Evolutionary conservation across 2,888 invertebrate species (phyloP).

Genomic region (Chorisops tibialis): DNA sequence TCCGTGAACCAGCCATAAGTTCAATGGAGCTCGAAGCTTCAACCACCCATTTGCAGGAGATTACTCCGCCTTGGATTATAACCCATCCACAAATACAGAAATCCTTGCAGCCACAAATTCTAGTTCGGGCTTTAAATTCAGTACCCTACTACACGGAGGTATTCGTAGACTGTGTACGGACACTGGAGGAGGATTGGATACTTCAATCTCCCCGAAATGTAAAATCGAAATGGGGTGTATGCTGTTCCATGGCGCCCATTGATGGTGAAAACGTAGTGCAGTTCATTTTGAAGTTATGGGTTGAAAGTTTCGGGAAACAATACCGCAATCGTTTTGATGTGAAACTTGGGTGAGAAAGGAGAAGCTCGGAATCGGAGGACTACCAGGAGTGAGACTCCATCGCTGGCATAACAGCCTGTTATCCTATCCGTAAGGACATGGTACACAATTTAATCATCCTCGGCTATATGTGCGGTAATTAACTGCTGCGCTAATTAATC

Average conservation of each 20-base stretch:
- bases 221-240: too few species aligned
- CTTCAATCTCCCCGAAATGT: too few species aligned
- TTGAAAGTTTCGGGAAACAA: background rate
- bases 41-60: conserved; percentile 13
- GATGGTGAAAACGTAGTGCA: background rate
- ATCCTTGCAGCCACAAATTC: conserved; percentile 15
- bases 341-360: too few species aligned
- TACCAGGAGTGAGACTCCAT: background rate
- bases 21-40: conserved; percentile 5
- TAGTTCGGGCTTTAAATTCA: conserved; percentile 7
- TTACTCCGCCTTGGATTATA: conserved; percentile 20
- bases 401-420: background rate
- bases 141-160: background rate
- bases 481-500: conserved; percentile 53
- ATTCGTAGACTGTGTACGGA: background rate
- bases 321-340: conserved; percentile 3
- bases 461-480: conserved; percentile 49
- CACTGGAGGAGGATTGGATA: too few species aligned
- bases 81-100: conserved; percentile 14
- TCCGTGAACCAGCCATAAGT: background rate
- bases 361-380: background rate
- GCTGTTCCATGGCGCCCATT: background rate
- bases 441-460: conserved; percentile 27
- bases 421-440: conserved; percentile 6
- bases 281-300: background rate